Conservation (phyloP, 2,113 vertebrate species). For the Eira barbara region DNA sequence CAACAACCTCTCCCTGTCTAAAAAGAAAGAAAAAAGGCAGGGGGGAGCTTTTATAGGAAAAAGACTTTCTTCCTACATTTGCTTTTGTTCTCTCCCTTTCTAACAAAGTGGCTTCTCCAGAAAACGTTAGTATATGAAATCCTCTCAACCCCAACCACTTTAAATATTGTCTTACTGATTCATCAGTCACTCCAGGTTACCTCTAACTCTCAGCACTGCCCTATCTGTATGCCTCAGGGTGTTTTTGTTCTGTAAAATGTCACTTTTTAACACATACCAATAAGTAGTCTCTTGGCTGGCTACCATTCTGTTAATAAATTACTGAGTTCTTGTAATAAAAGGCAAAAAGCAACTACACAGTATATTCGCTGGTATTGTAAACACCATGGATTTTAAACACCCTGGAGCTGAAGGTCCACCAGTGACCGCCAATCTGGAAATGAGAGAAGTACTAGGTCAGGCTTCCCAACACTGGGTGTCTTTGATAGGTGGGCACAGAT, state of each 20-base stretch:
- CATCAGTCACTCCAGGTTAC: background rate
- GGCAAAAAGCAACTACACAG: background rate
- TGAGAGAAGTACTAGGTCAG: background rate
- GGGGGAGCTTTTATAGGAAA: background rate
- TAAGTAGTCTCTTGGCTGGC: background rate
- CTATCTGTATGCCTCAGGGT: background rate
- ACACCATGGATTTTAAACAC: background rate
- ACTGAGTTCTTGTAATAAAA: background rate
- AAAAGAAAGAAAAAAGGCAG: background rate
- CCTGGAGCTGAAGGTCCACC: background rate
- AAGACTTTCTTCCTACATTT: background rate
- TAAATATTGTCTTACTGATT: background rate
- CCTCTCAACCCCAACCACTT: background rate
- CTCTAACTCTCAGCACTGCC: background rate
- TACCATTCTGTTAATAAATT: conserved; percentile 31
- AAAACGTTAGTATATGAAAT: background rate
- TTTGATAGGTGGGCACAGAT: background rate
- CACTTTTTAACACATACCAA: background rate
- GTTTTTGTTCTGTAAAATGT: background rate
- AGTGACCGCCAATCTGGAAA: background rate
- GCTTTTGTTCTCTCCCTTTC: background rate
- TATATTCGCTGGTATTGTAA: background rate
- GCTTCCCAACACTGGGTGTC: background rate
- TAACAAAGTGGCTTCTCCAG: background rate
- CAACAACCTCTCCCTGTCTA: background rate